Evolutionary conservation across 2,888 invertebrate species (phyloP).

Genomic region (Tetragonula carbonaria): DNA sequence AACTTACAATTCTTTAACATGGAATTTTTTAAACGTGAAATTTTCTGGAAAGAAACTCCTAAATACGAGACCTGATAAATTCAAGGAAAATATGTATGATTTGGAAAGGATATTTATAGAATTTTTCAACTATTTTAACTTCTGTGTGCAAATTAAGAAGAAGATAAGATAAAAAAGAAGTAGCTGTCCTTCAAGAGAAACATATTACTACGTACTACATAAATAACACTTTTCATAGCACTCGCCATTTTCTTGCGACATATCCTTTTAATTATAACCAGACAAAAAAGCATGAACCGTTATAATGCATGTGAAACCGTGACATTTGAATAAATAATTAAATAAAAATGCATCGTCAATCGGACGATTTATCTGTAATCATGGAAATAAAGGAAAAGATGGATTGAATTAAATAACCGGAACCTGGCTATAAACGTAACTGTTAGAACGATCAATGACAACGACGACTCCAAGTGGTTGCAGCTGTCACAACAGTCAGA

Average conservation of each 20-base stretch:
- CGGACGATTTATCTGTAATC: neutral
- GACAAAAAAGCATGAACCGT: neutral
- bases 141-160: too few species aligned
- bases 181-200: too few species aligned
- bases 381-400: neutral
- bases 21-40: too few species aligned
- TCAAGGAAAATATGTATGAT: too few species aligned
- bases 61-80: too few species aligned
- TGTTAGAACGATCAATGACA: slow-evolving; percentile 23
- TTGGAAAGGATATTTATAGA: too few species aligned
- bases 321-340: neutral
- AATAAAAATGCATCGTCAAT: neutral
- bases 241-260: neutral
- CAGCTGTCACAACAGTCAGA: slow-evolving; percentile 46
- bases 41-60: too few species aligned
- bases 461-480: slow-evolving; percentile 30
- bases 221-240: neutral
- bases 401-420: slow-evolving; percentile 5
- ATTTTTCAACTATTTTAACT: too few species aligned
- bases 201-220: too few species aligned
- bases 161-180: too few species aligned
- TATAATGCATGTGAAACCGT: neutral
- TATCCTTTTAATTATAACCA: neutral
- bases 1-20: neutral
- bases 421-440: slow-evolving; percentile 4